Conservation (phyloP, 2,888 invertebrate genomes). For the Orthonevra nobilis region DNA sequence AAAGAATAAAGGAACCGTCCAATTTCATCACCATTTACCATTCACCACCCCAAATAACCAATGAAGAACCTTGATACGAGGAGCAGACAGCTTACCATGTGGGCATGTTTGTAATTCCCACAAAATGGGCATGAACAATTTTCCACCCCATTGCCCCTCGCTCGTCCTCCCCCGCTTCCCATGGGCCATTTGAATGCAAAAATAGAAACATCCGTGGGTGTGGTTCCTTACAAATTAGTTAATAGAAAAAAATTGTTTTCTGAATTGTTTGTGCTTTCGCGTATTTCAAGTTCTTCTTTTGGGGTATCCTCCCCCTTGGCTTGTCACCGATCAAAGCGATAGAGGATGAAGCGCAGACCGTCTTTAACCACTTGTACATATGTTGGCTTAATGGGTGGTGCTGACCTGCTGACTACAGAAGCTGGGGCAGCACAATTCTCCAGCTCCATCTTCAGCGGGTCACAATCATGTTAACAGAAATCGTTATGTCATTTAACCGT, state of each 20-base stretch:
- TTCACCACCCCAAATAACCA: slow-evolving; percentile 16
- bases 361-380: slow-evolving; percentile 45
- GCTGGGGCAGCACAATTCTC: slow-evolving; percentile 16
- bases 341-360: slow-evolving; percentile 3
- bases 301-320: slow-evolving; percentile 54
- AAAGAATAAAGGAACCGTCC: slow-evolving; percentile 6
- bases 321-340: not conserved
- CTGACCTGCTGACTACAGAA: too few relatives aligned
- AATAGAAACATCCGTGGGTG: slow-evolving; percentile 25
- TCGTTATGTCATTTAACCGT: slow-evolving; percentile 63
- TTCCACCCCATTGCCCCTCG: slow-evolving; percentile 55
- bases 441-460: not conserved
- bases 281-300: slow-evolving; percentile 42
- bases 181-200: slow-evolving; percentile 18
- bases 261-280: slow-evolving; percentile 23
- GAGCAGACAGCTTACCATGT: slow-evolving; percentile 12
- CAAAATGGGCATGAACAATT: slow-evolving; percentile 46
- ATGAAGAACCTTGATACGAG: too few relatives aligned
- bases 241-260: slow-evolving; percentile 43
- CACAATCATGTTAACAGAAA: slow-evolving; percentile 56
- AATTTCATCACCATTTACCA: not conserved
- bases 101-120: slow-evolving; percentile 16
- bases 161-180: not conserved
- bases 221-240: slow-evolving; percentile 58
- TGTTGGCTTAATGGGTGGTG: slow-evolving; percentile 39